Evolutionary conservation across 1,140 invertebrate genomes (phyloP), one percentile per base, ranked within the genome.

Genomic region (Drosophila mojavensis): DNA sequence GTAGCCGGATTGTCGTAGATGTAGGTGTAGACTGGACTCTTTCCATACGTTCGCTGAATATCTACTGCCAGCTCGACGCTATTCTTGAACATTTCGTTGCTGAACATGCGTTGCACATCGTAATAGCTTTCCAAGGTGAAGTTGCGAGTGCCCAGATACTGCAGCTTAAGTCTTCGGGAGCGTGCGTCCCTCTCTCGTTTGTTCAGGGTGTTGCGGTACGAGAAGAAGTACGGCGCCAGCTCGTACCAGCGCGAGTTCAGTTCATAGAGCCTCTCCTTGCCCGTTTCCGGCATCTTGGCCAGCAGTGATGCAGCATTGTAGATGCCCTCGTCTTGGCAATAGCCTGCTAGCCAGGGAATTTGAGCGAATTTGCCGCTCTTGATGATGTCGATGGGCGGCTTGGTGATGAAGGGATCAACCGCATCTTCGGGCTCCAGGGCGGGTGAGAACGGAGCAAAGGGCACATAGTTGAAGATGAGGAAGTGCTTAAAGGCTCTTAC

Each of bases 361-460:
- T 94, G 93, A 4, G 93, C 89, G n/a, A 90, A 92, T 24, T 93
- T 79, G 3, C 70, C 70, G 30, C 64, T 61, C n/a, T 67, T 78
- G 0, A 95, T 86, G 5, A 95, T 92, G 55, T 93, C 90, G 24
- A 88, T 75, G 0, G 94, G 94, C 33, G 92, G 59, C 54, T 92
- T 69, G 9, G 91, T 91, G 2, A 95, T 86, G 70, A 95, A 95
- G 4, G 94, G 91, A 13, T 92, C 36, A 0, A 9, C 3, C 0
- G 65, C 43, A 17, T 75, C 61, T 11, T 33, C 39, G 11, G 74
- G 33, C 54, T 95, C 94, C 1, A 94, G 76, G 0, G 94, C 93
- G n/a, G 94, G 94, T 2, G 94, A 94, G 79, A 95, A 95, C 1
- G 94, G 94, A 15, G 93, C 91, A 67, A 93, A 94, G 17, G 94